phyloP scores from a whole-genome alignment of 2,113 vertebrate genomes.

The Sphaerodactylus townsendi region DNA sequence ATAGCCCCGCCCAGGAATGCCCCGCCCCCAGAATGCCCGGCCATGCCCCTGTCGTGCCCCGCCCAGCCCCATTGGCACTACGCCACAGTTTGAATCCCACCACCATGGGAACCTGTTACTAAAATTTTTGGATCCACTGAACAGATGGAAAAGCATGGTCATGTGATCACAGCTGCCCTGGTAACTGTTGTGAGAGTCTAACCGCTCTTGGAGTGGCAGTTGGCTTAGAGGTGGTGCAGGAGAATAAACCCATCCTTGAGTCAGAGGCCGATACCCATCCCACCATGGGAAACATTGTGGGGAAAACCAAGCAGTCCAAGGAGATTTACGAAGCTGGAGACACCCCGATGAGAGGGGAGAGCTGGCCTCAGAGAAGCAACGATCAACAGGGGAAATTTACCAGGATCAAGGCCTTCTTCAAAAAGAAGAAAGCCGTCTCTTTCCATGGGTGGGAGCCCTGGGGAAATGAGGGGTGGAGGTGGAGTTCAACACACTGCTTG shows the following conservation, averaged over 20 bases:
- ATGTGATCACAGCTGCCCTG: neutral
- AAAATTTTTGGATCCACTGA: no score
- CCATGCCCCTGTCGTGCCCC: no score
- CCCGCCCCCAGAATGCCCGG: no score
- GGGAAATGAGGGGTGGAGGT: slow-evolving; percentile 12
- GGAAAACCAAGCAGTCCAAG: slow-evolving; percentile 72
- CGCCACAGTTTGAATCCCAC: no score
- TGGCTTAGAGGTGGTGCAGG: slow-evolving; percentile 12
- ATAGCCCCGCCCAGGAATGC: no score
- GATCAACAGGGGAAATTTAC: slow-evolving; percentile 43
- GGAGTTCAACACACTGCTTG: neutral
- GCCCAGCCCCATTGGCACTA: no score
- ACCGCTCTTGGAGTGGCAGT: slow-evolving; percentile 9
- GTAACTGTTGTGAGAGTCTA: slow-evolving; percentile 7
- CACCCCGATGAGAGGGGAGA: slow-evolving; percentile 40
- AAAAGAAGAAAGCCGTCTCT: slow-evolving; percentile 72
- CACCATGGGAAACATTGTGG: slow-evolving; percentile 64
- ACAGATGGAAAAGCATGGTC: neutral
- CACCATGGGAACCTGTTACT: no score
- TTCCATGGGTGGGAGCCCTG: slow-evolving; percentile 65
- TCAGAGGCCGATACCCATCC: no score
- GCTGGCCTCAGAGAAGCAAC: slow-evolving; percentile 39
- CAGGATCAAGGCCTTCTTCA: slow-evolving; percentile 50
- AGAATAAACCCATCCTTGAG: neutral
- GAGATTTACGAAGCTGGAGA: slow-evolving; percentile 69